A percentile compares a stretch with the other conserved stretches of the same genome.
These are phyloP conservation scores for Botia almorhae DNA, from an alignment of 2,797 vertebrate genomes.

Conservation along the genomic window DNA sequence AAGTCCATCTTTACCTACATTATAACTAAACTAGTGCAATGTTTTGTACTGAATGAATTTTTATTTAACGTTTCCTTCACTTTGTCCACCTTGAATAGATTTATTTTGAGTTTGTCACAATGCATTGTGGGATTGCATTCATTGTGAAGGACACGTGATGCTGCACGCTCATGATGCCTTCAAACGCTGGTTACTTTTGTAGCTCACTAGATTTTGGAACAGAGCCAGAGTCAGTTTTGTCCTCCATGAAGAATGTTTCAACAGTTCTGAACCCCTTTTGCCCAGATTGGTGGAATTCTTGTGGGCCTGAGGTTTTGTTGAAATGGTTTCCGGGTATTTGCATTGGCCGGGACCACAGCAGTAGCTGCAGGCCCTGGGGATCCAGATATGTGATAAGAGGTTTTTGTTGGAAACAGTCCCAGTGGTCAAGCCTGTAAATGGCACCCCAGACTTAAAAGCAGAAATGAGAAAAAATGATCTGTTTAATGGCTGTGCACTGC, in stretches of 20 bases:
- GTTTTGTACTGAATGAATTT: no score
- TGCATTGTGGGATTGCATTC: neutral
- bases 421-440: conserved; percentile 57
- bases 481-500: conserved; percentile 32
- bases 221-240: conserved; percentile 29
- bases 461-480: conserved; percentile 67
- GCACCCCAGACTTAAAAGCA: conserved; percentile 24
- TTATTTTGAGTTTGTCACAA: neutral
- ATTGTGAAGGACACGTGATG: neutral
- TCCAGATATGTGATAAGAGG: conserved; percentile 60
- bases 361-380: conserved; percentile 47
- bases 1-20: no score
- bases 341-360: conserved; percentile 55
- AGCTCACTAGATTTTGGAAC: conserved; percentile 1
- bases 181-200: neutral
- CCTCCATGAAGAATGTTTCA: conserved; percentile 11
- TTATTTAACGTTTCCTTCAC: no score
- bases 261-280: conserved; percentile 26
- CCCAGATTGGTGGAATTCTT: conserved; percentile 28
- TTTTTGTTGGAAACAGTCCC: conserved; percentile 72
- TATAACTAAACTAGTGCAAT: no score
- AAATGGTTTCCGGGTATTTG: conserved; percentile 65
- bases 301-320: conserved; percentile 45
- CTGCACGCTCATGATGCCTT: neutral
- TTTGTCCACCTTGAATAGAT: no score